Evolutionary conservation across 2,113 vertebrate species (phyloP).

Genomic region (Spermophilus dauricus): DNA sequence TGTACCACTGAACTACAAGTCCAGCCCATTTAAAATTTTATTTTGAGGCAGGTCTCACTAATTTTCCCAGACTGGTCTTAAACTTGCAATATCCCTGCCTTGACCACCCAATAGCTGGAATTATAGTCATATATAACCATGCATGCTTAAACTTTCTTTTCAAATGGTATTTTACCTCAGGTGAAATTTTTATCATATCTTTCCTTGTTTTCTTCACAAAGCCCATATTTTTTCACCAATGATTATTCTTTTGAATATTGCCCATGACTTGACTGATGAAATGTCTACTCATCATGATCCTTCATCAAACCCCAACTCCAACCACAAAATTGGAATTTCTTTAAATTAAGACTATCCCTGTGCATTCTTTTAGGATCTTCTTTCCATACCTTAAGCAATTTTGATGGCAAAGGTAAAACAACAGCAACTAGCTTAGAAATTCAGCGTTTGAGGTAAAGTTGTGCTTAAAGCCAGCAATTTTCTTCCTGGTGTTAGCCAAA

Average conservation of each 20-base stretch:
- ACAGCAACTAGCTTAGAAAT: not conserved
- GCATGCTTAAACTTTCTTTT: not conserved
- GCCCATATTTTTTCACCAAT: not conserved
- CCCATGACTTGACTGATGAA: not conserved
- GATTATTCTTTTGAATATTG: not conserved
- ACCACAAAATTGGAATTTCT: not conserved
- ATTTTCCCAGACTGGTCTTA: not conserved
- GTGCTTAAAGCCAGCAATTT: not conserved
- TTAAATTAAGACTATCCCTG: not conserved
- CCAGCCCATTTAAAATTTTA: too few species aligned
- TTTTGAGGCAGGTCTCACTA: too few species aligned
- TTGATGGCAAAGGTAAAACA: not conserved
- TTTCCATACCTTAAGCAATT: not conserved
- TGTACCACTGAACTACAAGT: too few species aligned
- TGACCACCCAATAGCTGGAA: too few species aligned
- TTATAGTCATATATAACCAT: too few species aligned
- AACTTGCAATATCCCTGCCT: not conserved
- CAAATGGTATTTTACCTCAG: not conserved
- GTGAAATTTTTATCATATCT: not conserved
- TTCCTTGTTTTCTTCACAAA: not conserved
- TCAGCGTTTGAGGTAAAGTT: not conserved
- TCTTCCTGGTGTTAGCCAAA: not conserved
- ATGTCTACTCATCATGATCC: not conserved
- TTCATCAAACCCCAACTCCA: not conserved
- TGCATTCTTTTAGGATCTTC: not conserved